Evolutionary conservation across 2,888 invertebrate genomes (phyloP).

Genomic region (Ganaspis brasiliensis): DNA sequence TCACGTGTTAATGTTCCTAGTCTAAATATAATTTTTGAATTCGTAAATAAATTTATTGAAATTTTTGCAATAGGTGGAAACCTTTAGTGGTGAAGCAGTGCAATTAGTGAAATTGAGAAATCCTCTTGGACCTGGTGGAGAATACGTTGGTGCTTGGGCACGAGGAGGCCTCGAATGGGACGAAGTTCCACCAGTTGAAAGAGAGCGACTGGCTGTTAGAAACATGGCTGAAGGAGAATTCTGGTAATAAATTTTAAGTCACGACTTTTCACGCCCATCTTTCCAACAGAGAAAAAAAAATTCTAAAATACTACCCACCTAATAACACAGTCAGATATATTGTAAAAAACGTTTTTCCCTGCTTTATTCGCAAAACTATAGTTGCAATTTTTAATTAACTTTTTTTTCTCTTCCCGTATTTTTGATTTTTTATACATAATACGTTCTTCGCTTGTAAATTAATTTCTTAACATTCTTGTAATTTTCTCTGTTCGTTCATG

Average conservation of each 20-base stretch:
- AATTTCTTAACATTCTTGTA: too few species aligned
- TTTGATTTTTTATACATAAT: too few species aligned
- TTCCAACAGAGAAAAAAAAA: neutral
- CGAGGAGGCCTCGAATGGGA: slow-evolving; percentile 89
- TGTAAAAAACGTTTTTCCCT: neutral
- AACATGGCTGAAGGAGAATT: slow-evolving; percentile 88
- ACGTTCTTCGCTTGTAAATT: too few species aligned
- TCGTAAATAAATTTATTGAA: slow-evolving; percentile 29
- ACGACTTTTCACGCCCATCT: slow-evolving; percentile 49
- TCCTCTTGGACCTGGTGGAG: slow-evolving; percentile 85
- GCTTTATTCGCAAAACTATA: neutral
- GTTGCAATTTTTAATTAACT: neutral
- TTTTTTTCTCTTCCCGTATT: too few species aligned
- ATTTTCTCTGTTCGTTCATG: too few species aligned
- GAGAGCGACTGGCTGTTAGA: slow-evolving; percentile 86
- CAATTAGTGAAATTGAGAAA: slow-evolving; percentile 88
- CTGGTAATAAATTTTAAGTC: slow-evolving; percentile 82
- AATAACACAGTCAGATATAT: neutral
- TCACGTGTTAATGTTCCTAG: too few species aligned
- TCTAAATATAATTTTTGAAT: too few species aligned
- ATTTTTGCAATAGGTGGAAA: slow-evolving; percentile 84
- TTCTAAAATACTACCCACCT: slow-evolving; percentile 5
- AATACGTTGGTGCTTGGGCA: slow-evolving; percentile 88
- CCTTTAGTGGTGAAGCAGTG: slow-evolving; percentile 86
- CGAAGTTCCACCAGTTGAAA: slow-evolving; percentile 87